Percentiles rank a stretch among this genome's conserved stretches.
phyloP scores from a whole-genome alignment of 1,140 invertebrate genomes.

The Augochlora pura region DNA sequence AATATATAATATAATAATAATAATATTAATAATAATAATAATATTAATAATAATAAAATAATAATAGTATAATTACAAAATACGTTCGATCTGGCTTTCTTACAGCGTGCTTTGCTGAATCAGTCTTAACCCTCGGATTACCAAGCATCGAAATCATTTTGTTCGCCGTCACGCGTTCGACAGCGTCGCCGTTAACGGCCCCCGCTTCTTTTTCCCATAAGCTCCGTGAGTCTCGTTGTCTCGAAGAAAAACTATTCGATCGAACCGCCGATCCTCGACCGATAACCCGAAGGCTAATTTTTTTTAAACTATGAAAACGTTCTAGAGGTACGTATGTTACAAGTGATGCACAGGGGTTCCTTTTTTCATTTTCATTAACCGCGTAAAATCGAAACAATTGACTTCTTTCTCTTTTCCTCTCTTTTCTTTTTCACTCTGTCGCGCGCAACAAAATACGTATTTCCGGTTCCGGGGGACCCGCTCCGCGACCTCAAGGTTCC shows the following conservation, averaged over 20 bases:
- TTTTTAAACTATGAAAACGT: slow-evolving; percentile 66
- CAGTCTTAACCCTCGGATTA: slow-evolving; percentile 75
- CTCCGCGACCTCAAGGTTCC: slow-evolving; percentile 54
- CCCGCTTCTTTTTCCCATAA: no score
- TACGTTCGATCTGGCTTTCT: slow-evolving; percentile 68
- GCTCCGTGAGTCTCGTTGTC: neutral
- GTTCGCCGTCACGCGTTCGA: no score
- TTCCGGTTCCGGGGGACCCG: slow-evolving; percentile 50
- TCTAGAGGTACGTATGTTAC: slow-evolving; percentile 70
- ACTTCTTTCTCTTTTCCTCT: slow-evolving; percentile 15
- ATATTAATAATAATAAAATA: slow-evolving; percentile 70
- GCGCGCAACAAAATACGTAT: slow-evolving; percentile 51
- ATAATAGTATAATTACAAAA: slow-evolving; percentile 73
- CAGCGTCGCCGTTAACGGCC: no score
- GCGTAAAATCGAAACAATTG: slow-evolving; percentile 58
- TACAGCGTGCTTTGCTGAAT: slow-evolving; percentile 63
- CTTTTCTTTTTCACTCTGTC: slow-evolving; percentile 2
- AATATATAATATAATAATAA: slow-evolving; percentile 28
- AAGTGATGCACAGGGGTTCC: slow-evolving; percentile 62
- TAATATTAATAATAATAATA: slow-evolving; percentile 70
- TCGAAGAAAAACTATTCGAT: slow-evolving; percentile 52
- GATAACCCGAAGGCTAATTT: slow-evolving; percentile 68
- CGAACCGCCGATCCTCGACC: slow-evolving; percentile 35
- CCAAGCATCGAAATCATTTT: slow-evolving; percentile 34
- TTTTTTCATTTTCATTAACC: slow-evolving; percentile 25